These are phyloP conservation scores for Atta colombica DNA, from an alignment of 1,140 invertebrate species.

Conservation along the genomic window DNA sequence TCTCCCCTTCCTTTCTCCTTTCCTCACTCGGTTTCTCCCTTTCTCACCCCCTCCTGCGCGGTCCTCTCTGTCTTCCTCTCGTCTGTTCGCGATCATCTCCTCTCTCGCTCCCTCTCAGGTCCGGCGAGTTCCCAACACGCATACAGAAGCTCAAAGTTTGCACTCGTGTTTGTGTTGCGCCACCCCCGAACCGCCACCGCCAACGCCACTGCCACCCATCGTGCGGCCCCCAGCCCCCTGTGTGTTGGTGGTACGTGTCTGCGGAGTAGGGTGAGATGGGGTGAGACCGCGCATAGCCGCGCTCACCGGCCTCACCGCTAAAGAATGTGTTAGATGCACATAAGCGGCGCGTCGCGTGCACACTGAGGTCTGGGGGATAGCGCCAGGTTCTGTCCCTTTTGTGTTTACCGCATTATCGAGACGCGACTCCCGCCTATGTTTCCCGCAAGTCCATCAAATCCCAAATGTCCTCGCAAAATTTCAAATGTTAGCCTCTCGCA, in stretches of 20 bases:
- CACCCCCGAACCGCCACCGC: slow-evolving; percentile 27
- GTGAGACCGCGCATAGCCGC: slow-evolving; percentile 57
- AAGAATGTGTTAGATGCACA: slow-evolving; percentile 72
- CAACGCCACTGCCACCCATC: slow-evolving; percentile 36
- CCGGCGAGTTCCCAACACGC: slow-evolving; percentile 57
- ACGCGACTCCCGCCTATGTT: slow-evolving; percentile 4
- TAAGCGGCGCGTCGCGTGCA: slow-evolving; percentile 61
- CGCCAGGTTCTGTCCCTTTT: slow-evolving; percentile 61
- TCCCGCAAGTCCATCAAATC: slow-evolving; percentile 48
- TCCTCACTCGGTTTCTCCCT: slow-evolving; percentile 7
- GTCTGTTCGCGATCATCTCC: slow-evolving; percentile 1
- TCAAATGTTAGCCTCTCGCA: background rate
- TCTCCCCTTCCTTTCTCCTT: background rate
- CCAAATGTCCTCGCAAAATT: slow-evolving; percentile 33
- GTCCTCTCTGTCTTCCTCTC: background rate
- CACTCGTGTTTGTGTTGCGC: slow-evolving; percentile 47
- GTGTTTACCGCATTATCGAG: slow-evolving; percentile 75
- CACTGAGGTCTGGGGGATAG: slow-evolving; percentile 4
- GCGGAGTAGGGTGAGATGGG: slow-evolving; percentile 1
- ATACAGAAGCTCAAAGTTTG: slow-evolving; percentile 55
- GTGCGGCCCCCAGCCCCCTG: slow-evolving; percentile 42
- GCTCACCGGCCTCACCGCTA: slow-evolving; percentile 28
- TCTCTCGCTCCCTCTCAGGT: slow-evolving; percentile 60
- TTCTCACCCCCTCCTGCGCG: slow-evolving; percentile 8
- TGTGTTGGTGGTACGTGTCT: slow-evolving; percentile 38